Evolutionary conservation across 2,113 vertebrate species (phyloP), one percentile per base, ranked within the genome.

Genomic region (Zosterops hypoxanthus): DNA sequence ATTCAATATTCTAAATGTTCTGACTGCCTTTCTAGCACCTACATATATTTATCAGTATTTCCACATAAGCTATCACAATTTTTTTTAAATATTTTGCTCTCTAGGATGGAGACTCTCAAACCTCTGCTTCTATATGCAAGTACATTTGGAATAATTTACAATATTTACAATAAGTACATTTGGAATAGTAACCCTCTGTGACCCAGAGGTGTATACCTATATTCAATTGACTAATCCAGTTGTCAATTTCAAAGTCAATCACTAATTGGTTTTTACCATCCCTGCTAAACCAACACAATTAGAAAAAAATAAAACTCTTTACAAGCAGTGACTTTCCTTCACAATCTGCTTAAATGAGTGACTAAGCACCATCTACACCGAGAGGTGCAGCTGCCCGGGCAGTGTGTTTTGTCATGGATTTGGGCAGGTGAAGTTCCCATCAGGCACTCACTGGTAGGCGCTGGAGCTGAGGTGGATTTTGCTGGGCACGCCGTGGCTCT

Each of bases 391-490:
- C 55, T 79, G 49, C 23, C 70, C 26, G 44, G 44, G 60, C 64
- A 86, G 15, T 18, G 52, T 1, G 5, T 82, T 70, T 64, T 11
- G 68, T 57, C 60, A 66, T 0, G 12, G 53, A 16, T 63, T 71
- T 90, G 73, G 64, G 71, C 5, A 76, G 55, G 49, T 28, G 31
- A 39, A 17, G 10, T 8, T 26, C 10, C 59, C 86, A 44, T 14
- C 2, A 46, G 42, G 21, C 47, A 97, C 81, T 97, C 94, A 98
- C 97, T 95, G 95, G 16, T 97, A 97, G 76, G 96, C 80, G 28
- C 87, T 98, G 92, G 96, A 94, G 84, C 98, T 98, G 5, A 98
- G 92, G 46, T 98, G 98, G 57, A 98, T 98, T 80, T 97, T 98
- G 88, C 96, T 96, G 1, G 98, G 97, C 39, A 98, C 94, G 5